These are phyloP conservation scores for Andrena minutula DNA, from an alignment of 2,888 invertebrate species.

Conservation along the genomic window DNA sequence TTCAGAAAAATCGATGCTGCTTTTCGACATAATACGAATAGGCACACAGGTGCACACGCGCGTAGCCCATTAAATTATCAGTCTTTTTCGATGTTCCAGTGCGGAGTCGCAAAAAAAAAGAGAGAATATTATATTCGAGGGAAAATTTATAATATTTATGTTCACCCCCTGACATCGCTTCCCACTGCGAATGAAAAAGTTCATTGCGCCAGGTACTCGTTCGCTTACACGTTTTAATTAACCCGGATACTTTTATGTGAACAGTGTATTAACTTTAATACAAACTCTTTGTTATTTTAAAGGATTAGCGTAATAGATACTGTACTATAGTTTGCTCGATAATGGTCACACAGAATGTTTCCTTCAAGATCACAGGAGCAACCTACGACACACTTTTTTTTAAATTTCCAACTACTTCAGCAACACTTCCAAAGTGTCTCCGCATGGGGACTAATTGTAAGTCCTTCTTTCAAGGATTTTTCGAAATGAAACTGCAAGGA, in stretches of 20 bases:
- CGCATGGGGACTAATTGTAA: background rate
- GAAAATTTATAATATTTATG: conserved; percentile 55
- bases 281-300: background rate
- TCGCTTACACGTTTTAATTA: conserved; percentile 49
- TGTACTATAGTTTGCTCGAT: background rate
- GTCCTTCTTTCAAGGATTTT: background rate
- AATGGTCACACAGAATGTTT: background rate
- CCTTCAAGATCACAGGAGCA: background rate
- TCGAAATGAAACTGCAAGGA: background rate
- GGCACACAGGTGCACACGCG: conserved; percentile 39
- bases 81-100: conserved; percentile 45
- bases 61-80: conserved; percentile 54
- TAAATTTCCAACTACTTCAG: background rate
- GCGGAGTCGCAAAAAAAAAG: conserved; percentile 29
- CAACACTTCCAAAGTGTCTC: too few relatives aligned
- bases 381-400: background rate
- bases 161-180: conserved; percentile 2
- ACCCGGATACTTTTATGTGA: conserved; percentile 9
- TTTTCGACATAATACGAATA: conserved; percentile 57
- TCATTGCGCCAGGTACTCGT: conserved; percentile 22
- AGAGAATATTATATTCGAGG: conserved; percentile 38
- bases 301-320: background rate
- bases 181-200: conserved; percentile 22
- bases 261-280: background rate
- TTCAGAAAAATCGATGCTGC: conserved; percentile 54